Evolutionary conservation across 2,888 invertebrate species (phyloP).

Genomic region (Caenorhabditis panamensis): DNA sequence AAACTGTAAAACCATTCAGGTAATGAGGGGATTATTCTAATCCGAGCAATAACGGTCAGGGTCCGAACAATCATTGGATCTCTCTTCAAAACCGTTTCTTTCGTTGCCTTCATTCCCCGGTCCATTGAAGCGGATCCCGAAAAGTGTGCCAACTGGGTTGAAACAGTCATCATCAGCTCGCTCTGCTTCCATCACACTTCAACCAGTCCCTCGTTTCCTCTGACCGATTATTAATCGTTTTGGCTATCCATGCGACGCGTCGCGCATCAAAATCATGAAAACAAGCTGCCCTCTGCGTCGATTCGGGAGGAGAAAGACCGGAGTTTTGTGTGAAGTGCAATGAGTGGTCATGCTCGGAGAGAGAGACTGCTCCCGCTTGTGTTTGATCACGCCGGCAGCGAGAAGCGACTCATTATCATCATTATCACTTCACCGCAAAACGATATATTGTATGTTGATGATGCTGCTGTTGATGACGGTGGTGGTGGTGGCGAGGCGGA

Average conservation of each 20-base stretch:
- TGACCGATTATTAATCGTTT: conserved; percentile 25
- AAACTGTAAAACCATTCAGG: conserved; percentile 1
- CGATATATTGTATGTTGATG: conserved; percentile 11
- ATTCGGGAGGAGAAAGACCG: conserved; percentile 26
- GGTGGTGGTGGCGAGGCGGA: neutral
- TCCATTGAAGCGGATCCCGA: conserved; percentile 1
- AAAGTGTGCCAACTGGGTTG: conserved; percentile 3
- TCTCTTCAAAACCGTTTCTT: neutral
- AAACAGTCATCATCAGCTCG: neutral
- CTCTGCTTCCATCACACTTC: neutral
- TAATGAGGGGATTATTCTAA: conserved; percentile 32
- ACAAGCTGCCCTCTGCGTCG: conserved; percentile 12
- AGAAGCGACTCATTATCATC: conserved; percentile 20
- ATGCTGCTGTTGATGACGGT: too few species aligned
- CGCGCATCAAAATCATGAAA: conserved; percentile 33
- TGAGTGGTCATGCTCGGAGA: conserved; percentile 46
- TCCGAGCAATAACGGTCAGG: neutral
- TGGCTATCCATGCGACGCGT: conserved; percentile 10
- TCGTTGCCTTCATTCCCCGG: too few species aligned
- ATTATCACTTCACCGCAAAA: conserved; percentile 4
- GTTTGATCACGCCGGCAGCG: conserved; percentile 44
- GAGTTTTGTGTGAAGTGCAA: conserved; percentile 41
- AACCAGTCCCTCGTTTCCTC: neutral
- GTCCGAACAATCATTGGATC: too few species aligned
- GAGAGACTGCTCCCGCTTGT: neutral